Evolutionary conservation across 2,888 invertebrate species (phyloP).

Genomic region (Epicampocera succincta): DNA sequence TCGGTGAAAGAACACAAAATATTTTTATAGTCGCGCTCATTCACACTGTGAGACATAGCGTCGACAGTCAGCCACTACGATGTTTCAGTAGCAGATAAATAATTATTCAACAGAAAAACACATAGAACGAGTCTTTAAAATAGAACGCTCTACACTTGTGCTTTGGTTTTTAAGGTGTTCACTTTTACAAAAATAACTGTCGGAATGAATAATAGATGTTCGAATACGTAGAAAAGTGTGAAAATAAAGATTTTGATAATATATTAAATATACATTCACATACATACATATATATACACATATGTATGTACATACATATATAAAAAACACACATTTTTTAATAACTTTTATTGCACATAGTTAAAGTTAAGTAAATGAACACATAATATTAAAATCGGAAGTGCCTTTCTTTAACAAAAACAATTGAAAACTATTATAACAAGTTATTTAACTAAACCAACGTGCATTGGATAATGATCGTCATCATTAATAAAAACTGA

Average conservation of each 20-base stretch:
- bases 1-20: constrained; percentile 55
- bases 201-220: constrained; percentile 55
- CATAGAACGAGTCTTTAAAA: constrained; percentile 78
- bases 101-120: constrained; percentile 71
- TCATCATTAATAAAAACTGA: constrained; percentile 4
- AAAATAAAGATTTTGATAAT: constrained; percentile 29
- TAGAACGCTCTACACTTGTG: constrained; percentile 81
- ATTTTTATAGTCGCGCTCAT: constrained; percentile 55
- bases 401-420: constrained; percentile 51
- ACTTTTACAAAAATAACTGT: constrained; percentile 50
- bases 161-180: constrained; percentile 80
- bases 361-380: constrained; percentile 1
- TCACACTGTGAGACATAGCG: constrained; percentile 59
- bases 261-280: constrained; percentile 10
- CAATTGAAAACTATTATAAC: constrained; percentile 20
- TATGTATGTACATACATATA: constrained; percentile 13
- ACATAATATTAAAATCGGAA: constrained; percentile 51
- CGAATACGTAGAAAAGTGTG: constrained; percentile 17
- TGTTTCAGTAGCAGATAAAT: constrained; percentile 59
- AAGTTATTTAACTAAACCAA: constrained; percentile 30
- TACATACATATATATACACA: constrained; percentile 23
- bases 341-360: constrained; percentile 7
- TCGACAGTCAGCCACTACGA: constrained; percentile 60
- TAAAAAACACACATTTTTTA: constrained; percentile 1
- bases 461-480: constrained; percentile 49